These are phyloP conservation scores for Agrochola circellaris DNA, from an alignment of 2,888 invertebrate genomes.

Conservation along the genomic window DNA sequence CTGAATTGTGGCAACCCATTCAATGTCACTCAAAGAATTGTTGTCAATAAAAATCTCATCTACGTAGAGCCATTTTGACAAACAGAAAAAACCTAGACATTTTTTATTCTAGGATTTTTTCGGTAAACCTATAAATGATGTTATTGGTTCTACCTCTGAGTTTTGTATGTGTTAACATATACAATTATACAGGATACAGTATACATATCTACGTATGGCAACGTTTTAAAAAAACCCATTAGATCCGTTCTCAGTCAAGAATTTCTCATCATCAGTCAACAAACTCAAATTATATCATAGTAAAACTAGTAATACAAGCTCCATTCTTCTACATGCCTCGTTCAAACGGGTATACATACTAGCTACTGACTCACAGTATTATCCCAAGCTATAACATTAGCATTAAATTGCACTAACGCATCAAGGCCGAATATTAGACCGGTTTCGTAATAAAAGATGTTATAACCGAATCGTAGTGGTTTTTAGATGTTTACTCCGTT, in stretches of 20 bases:
- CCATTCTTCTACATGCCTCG: not conserved
- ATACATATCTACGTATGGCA: not conserved
- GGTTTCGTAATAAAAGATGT: slow-evolving; percentile 46
- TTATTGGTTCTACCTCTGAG: not conserved
- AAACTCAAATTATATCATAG: slow-evolving; percentile 23
- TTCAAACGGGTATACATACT: slow-evolving; percentile 3
- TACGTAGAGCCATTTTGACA: not conserved
- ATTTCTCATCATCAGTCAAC: slow-evolving; percentile 1
- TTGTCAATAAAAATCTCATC: not conserved
- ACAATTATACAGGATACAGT: not conserved
- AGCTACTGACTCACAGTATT: slow-evolving; percentile 43
- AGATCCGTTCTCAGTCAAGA: not conserved
- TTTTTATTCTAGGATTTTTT: not conserved
- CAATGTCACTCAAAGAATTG: not conserved
- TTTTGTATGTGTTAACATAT: not conserved
- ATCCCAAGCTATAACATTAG: slow-evolving; percentile 41
- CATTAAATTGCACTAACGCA: slow-evolving; percentile 56
- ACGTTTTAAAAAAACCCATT: not conserved
- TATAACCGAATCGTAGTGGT: slow-evolving; percentile 36
- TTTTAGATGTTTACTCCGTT: slow-evolving; percentile 23
- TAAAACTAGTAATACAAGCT: slow-evolving; percentile 22
- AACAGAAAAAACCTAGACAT: not conserved
- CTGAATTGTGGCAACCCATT: not conserved
- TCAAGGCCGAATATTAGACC: slow-evolving; percentile 62
- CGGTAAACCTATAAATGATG: not conserved